Evolutionary conservation across 1,140 invertebrate species (phyloP).

Genomic region (Bombus picipes): DNA sequence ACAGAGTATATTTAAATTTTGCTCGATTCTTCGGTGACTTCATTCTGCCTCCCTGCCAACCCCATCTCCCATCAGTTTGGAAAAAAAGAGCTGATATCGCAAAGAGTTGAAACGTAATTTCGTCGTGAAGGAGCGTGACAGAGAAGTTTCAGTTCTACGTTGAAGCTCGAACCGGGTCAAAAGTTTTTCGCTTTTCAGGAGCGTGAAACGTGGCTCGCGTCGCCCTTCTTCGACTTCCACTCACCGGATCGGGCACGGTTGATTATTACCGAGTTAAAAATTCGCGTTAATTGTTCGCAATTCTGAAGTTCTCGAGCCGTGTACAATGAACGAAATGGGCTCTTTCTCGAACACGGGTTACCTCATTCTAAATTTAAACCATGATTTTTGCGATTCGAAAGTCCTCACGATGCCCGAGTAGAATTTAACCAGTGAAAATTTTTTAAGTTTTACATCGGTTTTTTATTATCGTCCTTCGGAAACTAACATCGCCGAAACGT

Average conservation of each 20-base stretch:
- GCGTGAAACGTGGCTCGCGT: conserved; percentile 4
- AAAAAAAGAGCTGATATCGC: conserved; percentile 10
- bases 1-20: conserved; percentile 36
- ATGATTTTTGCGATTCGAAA: not conserved
- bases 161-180: conserved; percentile 12
- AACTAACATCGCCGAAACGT: not conserved
- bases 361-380: conserved; percentile 21
- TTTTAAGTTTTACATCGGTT: not conserved
- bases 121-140: not conserved
- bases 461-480: not conserved
- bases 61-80: too few relatives aligned
- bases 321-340: too few relatives aligned
- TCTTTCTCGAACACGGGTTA: not conserved
- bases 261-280: conserved; percentile 47
- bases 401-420: not conserved
- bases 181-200: conserved; percentile 30
- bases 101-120: conserved; percentile 33
- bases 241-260: not conserved
- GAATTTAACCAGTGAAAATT: not conserved
- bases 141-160: not conserved
- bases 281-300: conserved; percentile 36
- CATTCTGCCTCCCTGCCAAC: too few relatives aligned
- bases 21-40: conserved; percentile 15
- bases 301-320: conserved; percentile 14
- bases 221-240: not conserved